These are phyloP conservation scores for Eremophila alpestris DNA, from an alignment of 2,797 vertebrate species.

Conservation along the genomic window DNA sequence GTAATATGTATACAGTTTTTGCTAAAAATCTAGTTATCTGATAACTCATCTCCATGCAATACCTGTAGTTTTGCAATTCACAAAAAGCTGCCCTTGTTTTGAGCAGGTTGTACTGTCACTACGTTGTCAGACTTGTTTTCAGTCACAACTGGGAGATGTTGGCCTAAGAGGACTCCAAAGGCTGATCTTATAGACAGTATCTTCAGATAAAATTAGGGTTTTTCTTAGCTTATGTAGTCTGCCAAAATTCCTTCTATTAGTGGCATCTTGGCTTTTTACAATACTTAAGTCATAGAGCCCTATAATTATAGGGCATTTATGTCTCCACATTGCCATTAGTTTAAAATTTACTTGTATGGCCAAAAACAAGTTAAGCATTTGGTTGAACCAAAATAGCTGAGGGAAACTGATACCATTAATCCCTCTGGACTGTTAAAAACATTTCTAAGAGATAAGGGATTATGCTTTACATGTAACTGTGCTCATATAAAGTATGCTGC, in stretches of 20 bases:
- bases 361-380: background rate
- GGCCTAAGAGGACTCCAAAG: background rate
- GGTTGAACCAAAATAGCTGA: background rate
- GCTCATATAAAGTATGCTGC: background rate
- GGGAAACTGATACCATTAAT: background rate
- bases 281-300: background rate
- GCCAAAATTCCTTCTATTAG: background rate
- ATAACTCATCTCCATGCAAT: background rate
- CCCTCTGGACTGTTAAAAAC: background rate
- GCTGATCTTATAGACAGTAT: background rate
- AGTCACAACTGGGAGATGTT: background rate
- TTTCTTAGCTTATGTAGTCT: background rate
- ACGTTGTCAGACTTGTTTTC: background rate
- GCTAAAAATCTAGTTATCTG: background rate
- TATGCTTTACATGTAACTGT: background rate
- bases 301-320: background rate
- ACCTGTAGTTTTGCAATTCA: background rate
- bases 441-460: background rate
- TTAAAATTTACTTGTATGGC: background rate
- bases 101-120: background rate
- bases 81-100: background rate
- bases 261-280: background rate
- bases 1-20: background rate
- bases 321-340: background rate
- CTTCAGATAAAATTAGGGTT: background rate